Evolutionary conservation across 2,113 vertebrate genomes (phyloP).

Genomic region (Dissostichus mawsoni): DNA sequence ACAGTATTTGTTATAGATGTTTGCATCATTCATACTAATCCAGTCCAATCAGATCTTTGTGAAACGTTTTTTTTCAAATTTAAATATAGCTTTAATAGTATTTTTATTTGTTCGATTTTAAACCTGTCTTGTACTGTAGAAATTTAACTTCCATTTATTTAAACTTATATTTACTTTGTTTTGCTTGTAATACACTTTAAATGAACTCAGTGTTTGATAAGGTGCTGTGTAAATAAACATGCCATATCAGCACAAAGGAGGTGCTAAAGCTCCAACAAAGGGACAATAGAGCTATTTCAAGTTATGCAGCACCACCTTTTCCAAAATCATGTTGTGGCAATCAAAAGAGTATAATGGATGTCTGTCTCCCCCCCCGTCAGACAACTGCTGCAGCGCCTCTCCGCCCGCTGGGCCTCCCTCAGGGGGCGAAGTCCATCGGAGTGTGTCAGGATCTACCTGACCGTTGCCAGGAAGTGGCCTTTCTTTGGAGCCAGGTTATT

Average conservation of each 20-base stretch:
- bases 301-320: neutral
- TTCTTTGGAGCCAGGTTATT: slow-evolving; percentile 96
- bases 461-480: slow-evolving; percentile 95
- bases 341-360: neutral
- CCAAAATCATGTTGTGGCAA: neutral
- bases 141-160: no score
- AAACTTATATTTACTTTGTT: no score
- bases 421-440: slow-evolving; percentile 90
- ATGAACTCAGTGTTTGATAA: no score
- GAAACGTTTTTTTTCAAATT: neutral
- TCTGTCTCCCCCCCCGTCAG: slow-evolving; percentile 66
- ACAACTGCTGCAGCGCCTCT: slow-evolving; percentile 91
- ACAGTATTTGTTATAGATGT: neutral
- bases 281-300: neutral
- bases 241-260: neutral
- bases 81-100: neutral
- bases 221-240: no score
- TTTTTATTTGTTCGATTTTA: no score
- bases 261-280: neutral
- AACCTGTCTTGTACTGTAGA: no score
- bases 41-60: neutral
- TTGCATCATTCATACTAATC: neutral
- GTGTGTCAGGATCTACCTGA: slow-evolving; percentile 95
- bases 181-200: no score
- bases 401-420: slow-evolving; percentile 93